Conservation (phyloP, 2,797 vertebrate genomes). For the Rhynchonycteris naso region DNA sequence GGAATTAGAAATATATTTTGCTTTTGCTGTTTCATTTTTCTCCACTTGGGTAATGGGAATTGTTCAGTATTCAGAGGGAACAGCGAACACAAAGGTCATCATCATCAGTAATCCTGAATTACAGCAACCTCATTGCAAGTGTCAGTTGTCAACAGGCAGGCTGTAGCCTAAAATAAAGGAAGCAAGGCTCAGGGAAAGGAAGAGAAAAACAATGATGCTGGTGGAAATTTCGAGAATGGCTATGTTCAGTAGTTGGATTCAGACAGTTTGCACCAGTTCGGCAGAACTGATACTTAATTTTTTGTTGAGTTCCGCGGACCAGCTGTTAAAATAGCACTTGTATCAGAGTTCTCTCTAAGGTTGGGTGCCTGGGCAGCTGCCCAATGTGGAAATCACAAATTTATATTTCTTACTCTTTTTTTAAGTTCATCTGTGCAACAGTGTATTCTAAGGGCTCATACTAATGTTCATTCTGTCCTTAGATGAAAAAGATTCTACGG, state of each 20-base stretch:
- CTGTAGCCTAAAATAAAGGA: background rate
- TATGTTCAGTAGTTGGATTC: background rate
- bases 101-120: conserved; percentile 54
- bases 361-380: too few species aligned
- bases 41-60: background rate
- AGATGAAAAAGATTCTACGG: too few species aligned
- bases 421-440: too few species aligned
- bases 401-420: too few species aligned
- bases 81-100: conserved; percentile 45
- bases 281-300: too few species aligned
- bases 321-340: too few species aligned
- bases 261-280: too few species aligned
- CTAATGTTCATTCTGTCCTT: too few species aligned
- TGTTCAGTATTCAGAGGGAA: background rate
- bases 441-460: too few species aligned
- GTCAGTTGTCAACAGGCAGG: conserved; percentile 58
- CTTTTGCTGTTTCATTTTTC: background rate
- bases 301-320: too few species aligned
- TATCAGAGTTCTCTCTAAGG: too few species aligned
- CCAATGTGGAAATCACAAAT: too few species aligned
- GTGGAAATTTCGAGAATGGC: background rate
- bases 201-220: accelerated
- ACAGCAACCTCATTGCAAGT: conserved; percentile 44
- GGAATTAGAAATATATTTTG: conserved; percentile 16
- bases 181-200: background rate